phyloP scores from a whole-genome alignment of 2,888 invertebrate genomes.

The Eupithecia exiguata region DNA sequence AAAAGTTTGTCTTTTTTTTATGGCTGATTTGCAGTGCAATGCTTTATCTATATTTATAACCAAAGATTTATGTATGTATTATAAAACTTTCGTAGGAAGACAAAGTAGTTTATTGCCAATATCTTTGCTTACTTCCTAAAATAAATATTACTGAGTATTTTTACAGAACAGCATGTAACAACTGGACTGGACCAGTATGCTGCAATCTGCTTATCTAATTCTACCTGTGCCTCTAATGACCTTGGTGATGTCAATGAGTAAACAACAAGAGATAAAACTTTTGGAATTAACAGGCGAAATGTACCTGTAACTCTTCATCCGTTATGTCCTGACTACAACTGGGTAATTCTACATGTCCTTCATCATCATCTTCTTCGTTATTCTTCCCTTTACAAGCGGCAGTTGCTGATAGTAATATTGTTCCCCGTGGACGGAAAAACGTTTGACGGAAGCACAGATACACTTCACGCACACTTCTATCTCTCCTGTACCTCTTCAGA shows the following conservation, averaged over 20 bases:
- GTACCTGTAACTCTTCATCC: slow-evolving; percentile 73
- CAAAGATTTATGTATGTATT: too few species aligned
- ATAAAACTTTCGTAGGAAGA: neutral
- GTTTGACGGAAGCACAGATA: slow-evolving; percentile 69
- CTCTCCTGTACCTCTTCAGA: slow-evolving; percentile 66
- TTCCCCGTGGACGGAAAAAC: slow-evolving; percentile 64
- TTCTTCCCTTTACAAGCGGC: slow-evolving; percentile 67
- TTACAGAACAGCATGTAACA: neutral
- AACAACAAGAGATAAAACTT: slow-evolving; percentile 24
- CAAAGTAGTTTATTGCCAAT: neutral
- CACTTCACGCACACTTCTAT: slow-evolving; percentile 69
- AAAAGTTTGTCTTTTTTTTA: too few species aligned
- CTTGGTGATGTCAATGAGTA: slow-evolving; percentile 29
- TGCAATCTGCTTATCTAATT: neutral
- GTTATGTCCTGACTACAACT: slow-evolving; percentile 63
- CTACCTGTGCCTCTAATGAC: slow-evolving; percentile 26
- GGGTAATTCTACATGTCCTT: slow-evolving; percentile 44
- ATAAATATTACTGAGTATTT: neutral
- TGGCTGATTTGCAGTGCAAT: too few species aligned
- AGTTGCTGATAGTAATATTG: slow-evolving; percentile 69
- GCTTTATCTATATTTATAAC: too few species aligned
- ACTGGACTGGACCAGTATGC: neutral
- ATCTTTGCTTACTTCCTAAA: neutral
- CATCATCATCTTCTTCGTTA: slow-evolving; percentile 55
- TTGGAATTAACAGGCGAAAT: neutral